Percentiles rank a stretch among this genome's conserved stretches.
Evolutionary conservation across 1,140 invertebrate species (phyloP).

Genomic region (Macrotrachela quadricornifera): DNA sequence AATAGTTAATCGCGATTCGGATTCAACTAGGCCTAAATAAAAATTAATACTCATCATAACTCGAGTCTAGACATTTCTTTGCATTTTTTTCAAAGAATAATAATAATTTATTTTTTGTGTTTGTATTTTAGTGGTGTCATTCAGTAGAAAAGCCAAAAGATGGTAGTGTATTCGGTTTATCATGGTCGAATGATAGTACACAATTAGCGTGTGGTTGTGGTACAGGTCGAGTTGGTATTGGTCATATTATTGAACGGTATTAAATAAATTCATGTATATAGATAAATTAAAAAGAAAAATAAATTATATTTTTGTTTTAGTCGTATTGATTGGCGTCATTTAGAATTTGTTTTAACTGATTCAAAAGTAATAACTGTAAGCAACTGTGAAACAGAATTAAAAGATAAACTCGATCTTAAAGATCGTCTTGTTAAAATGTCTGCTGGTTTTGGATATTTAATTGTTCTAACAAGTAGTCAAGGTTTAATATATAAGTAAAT

Average conservation of each 20-base stretch:
- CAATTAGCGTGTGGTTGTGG: slow-evolving; percentile 78
- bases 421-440: slow-evolving; percentile 60
- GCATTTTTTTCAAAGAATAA: no score
- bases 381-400: slow-evolving; percentile 55
- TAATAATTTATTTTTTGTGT: no score
- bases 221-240: slow-evolving; percentile 66
- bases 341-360: slow-evolving; percentile 51
- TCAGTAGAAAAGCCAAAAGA: slow-evolving; percentile 60
- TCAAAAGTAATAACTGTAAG: slow-evolving; percentile 57
- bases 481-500: slow-evolving; percentile 55
- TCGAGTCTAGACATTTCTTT: no score
- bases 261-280: neutral
- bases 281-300: neutral
- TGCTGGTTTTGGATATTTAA: slow-evolving; percentile 53
- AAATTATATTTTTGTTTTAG: slow-evolving; percentile 29
- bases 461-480: slow-evolving; percentile 71
- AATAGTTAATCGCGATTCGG: no score
- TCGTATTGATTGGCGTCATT: slow-evolving; percentile 57
- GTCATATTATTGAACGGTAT: slow-evolving; percentile 66
- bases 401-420: slow-evolving; percentile 65
- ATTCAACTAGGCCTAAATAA: no score
- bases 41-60: no score
- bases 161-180: slow-evolving; percentile 61
- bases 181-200: slow-evolving; percentile 84
- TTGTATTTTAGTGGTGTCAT: slow-evolving; percentile 59